phyloP scores from a whole-genome alignment of 2,113 vertebrate genomes.

The Cacatua alba region DNA sequence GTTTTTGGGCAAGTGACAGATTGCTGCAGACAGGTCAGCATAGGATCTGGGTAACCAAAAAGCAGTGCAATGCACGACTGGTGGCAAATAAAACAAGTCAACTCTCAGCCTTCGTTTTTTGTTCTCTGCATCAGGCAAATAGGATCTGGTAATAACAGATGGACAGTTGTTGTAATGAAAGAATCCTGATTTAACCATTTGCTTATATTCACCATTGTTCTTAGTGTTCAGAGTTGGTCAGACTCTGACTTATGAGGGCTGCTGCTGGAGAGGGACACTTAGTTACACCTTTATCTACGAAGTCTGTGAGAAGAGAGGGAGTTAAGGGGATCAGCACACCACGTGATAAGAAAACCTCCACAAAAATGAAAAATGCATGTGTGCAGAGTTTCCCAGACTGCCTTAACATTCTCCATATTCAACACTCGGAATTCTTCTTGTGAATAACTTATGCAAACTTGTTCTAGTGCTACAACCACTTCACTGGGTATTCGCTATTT shows the following conservation, averaged over 20 bases:
- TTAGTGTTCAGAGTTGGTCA: background rate
- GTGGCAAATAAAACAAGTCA: background rate
- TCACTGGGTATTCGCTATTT: background rate
- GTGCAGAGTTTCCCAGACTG: background rate
- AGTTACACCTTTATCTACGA: background rate
- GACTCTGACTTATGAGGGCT: background rate
- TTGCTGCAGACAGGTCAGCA: background rate
- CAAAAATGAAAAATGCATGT: background rate
- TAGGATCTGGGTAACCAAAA: background rate
- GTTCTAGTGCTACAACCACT: background rate
- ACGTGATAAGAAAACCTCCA: background rate
- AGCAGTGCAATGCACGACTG: background rate
- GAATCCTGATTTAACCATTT: background rate
- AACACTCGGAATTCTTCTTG: conserved; percentile 7
- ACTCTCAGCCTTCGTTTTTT: background rate
- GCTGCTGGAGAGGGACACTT: background rate
- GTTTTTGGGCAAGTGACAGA: background rate
- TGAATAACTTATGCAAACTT: conserved; percentile 36
- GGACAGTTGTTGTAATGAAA: background rate
- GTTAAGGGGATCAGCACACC: background rate
- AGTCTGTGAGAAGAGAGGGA: background rate
- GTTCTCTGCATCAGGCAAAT: background rate
- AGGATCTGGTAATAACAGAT: background rate
- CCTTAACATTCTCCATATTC: background rate
- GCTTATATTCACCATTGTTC: background rate